Evolutionary conservation across 2,113 vertebrate species (phyloP).

Genomic region (Aphyosemion australe): DNA sequence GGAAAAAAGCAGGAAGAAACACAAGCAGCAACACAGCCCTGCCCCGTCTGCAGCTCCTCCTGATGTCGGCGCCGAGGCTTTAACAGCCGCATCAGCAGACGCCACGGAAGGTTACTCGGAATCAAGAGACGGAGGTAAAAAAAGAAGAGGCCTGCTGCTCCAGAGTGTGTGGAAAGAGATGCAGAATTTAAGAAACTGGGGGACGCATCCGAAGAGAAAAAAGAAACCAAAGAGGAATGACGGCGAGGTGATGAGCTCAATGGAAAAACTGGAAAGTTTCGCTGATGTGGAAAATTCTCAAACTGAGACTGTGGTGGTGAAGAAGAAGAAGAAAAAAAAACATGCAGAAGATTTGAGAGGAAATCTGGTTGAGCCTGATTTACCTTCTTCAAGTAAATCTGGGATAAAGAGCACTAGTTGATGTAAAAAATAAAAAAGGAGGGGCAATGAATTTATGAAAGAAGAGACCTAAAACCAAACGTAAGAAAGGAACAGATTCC

Average conservation of each 20-base stretch:
- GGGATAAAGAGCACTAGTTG: neutral
- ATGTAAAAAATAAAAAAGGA: too few species aligned
- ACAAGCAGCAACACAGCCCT: neutral
- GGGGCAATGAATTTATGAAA: neutral
- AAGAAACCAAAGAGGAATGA: constrained; percentile 16
- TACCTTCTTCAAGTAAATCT: accelerated
- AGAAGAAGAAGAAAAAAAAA: constrained; percentile 23
- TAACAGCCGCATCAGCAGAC: constrained; percentile 31
- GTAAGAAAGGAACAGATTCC: neutral
- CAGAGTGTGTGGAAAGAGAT: neutral
- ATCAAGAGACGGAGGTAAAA: neutral
- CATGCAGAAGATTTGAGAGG: neutral
- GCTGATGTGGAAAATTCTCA: neutral
- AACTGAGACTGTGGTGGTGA: constrained; percentile 4
- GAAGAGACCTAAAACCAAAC: neutral
- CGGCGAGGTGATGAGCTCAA: neutral
- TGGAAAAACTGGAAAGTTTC: neutral
- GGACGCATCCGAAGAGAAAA: constrained; percentile 23
- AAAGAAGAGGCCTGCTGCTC: constrained; percentile 1
- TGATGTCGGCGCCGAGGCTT: neutral
- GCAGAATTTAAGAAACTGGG: constrained; percentile 11
- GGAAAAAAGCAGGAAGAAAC: constrained; percentile 23
- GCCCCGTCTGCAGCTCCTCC: neutral
- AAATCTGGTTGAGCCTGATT: neutral
- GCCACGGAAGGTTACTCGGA: neutral